phyloP scores from a whole-genome alignment of 2,113 vertebrate genomes.

The Petromus typicus region DNA sequence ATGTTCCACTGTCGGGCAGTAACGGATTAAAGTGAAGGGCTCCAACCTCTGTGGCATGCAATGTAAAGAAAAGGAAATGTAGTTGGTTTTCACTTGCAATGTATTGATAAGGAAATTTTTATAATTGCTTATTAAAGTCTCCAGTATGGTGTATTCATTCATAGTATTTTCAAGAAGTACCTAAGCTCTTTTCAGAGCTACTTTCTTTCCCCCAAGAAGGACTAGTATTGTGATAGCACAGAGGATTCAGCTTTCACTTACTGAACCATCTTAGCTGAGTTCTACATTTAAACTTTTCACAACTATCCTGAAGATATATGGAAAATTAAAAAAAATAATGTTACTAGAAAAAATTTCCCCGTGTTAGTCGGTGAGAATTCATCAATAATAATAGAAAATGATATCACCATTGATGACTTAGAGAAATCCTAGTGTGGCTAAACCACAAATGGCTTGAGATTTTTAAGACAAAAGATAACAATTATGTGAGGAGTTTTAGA shows the following conservation, averaged over 20 bases:
- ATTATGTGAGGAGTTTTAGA: neutral
- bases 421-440: neutral
- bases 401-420: neutral
- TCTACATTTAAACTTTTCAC: neutral
- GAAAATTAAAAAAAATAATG: neutral
- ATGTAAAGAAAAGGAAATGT: neutral
- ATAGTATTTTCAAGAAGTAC: neutral
- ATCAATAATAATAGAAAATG: neutral
- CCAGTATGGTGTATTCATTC: neutral
- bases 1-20: neutral
- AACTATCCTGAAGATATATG: neutral
- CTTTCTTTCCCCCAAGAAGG: neutral
- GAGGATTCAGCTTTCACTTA: neutral
- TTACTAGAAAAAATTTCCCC: neutral
- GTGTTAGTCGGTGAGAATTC: neutral
- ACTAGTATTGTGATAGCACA: neutral
- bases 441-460: neutral
- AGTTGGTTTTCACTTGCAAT: neutral
- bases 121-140: neutral
- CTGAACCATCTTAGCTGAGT: neutral
- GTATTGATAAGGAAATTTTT: neutral
- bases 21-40: neutral
- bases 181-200: neutral
- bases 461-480: neutral
- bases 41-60: rapidly evolving